phyloP scores from a whole-genome alignment of 2,113 vertebrate genomes.

The Thinocorus orbignyianus region DNA sequence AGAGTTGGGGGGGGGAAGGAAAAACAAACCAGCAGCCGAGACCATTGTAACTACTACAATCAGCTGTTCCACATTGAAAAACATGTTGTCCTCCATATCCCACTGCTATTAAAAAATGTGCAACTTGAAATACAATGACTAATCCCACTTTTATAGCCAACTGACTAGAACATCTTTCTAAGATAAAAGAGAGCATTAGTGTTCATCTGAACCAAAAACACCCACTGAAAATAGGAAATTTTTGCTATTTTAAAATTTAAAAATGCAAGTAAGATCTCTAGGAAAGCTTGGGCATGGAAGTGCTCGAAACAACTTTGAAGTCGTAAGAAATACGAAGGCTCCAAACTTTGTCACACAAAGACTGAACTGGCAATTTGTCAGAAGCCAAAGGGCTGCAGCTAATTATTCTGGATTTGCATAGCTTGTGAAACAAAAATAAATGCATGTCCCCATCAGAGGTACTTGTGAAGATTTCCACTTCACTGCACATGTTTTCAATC shows the following conservation, averaged over 20 bases:
- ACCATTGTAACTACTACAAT: constrained; percentile 33
- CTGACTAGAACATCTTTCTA: constrained; percentile 10
- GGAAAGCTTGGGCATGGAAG: background rate
- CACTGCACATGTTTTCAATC: constrained; percentile 29
- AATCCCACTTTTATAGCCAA: constrained; percentile 28
- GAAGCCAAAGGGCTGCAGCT: constrained; percentile 49
- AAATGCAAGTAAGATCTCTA: background rate
- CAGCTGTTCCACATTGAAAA: constrained; percentile 17
- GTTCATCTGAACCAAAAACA: background rate
- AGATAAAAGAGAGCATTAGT: constrained; percentile 1
- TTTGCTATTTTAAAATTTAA: background rate
- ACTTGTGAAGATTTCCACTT: constrained; percentile 49
- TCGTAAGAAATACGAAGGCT: fast-evolving
- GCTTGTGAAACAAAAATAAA: constrained; percentile 54
- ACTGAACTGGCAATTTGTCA: background rate
- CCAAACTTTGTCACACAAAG: constrained; percentile 25
- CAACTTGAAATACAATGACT: constrained; percentile 36
- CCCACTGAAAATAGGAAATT: background rate
- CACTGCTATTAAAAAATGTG: constrained; percentile 10
- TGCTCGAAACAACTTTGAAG: background rate
- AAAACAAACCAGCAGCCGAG: background rate
- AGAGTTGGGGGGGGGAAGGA: background rate
- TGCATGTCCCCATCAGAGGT: constrained; percentile 29
- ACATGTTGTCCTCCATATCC: background rate
- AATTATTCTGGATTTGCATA: constrained; percentile 58